Conservation (phyloP, 2,888 invertebrate species). For the Morpho deidamia region DNA sequence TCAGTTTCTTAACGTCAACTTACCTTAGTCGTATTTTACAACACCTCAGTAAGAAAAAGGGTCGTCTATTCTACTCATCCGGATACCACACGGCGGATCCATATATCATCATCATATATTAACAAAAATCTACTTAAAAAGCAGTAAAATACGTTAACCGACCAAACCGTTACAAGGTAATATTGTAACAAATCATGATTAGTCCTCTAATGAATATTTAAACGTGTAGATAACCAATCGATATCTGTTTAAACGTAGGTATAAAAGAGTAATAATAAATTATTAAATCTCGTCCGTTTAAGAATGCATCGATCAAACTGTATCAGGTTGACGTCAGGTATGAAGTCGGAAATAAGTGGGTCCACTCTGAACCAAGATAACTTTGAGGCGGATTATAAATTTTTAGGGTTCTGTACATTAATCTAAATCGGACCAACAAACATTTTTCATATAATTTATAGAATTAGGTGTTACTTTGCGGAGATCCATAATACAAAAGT, state of each 20-base stretch:
- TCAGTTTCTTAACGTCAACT: no score
- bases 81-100: no score
- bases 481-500: no score
- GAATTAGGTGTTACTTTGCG: no score
- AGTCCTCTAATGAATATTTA: conserved; percentile 30
- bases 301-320: conserved; percentile 56
- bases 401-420: conserved; percentile 8
- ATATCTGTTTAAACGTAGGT: background rate
- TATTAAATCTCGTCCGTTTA: conserved; percentile 52
- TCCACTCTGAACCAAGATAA: conserved; percentile 12
- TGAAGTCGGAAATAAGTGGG: conserved; percentile 32
- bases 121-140: background rate
- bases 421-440: no score
- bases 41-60: no score
- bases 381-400: conserved; percentile 9
- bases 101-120: no score
- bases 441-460: no score
- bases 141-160: background rate
- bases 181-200: conserved; percentile 24
- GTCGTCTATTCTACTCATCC: no score
- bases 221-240: conserved; percentile 32
- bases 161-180: conserved; percentile 16
- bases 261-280: conserved; percentile 48
- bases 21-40: no score
- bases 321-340: conserved; percentile 35